A percentile compares a stretch with the other conserved stretches of the same genome.
phyloP scores from a whole-genome alignment of 2,797 vertebrate genomes.

The Capromys pilorides region DNA sequence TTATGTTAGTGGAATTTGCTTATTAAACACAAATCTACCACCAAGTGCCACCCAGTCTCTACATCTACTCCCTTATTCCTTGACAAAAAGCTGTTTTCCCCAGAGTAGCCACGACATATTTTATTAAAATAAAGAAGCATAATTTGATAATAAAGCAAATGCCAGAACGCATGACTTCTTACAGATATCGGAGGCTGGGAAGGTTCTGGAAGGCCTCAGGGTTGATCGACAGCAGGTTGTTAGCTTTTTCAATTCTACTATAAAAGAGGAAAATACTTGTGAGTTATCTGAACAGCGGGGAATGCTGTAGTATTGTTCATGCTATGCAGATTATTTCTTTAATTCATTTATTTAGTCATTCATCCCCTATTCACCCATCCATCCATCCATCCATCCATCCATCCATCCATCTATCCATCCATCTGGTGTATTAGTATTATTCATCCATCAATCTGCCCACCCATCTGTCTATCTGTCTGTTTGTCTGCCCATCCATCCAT shows the following conservation, averaged over 20 bases:
- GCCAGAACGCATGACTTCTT: conserved; percentile 84
- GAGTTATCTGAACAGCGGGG: neutral
- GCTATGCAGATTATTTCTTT: neutral
- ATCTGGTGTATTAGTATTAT: too few species aligned
- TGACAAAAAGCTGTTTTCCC: conserved; percentile 26
- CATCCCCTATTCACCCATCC: neutral
- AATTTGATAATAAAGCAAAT: neutral
- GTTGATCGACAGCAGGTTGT: conserved; percentile 90
- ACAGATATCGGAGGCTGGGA: conserved; percentile 91
- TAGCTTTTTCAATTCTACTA: conserved; percentile 95
- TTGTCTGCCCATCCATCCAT: neutral
- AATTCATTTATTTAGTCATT: neutral
- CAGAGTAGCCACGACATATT: conserved; percentile 13
- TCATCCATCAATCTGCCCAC: neutral
- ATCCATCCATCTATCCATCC: too few species aligned
- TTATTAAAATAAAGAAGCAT: conserved; percentile 27
- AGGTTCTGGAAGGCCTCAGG: conserved; percentile 92
- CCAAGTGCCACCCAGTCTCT: neutral
- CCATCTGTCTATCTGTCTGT: neutral
- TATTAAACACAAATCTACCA: conserved; percentile 66
- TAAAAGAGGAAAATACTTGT: conserved; percentile 71
- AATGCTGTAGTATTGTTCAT: conserved; percentile 3
- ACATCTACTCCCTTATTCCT: neutral
- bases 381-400: too few species aligned
- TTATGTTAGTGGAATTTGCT: conserved; percentile 73